Base-by-base conservation (phyloP, 2,797 vertebrate genomes). In the Enteromius fasciolatus region DNA sequence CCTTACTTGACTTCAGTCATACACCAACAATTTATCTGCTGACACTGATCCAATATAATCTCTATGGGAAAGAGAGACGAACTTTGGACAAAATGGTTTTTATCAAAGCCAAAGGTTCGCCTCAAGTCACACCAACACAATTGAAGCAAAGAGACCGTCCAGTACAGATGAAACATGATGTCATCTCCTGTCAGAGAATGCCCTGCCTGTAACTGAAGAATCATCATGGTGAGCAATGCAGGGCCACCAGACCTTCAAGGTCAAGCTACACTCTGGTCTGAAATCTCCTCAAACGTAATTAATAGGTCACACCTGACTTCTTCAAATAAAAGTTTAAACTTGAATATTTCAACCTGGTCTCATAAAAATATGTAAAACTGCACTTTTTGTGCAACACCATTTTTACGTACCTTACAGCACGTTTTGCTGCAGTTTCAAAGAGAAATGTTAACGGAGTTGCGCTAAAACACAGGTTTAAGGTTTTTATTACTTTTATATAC, bases 11-110 rank as follows among this genome's bases (percentile, higher is more conserved):
- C 61, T 77, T 66, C 61, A 52, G 66, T 79, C 64, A 72, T 73
- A 81, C 31, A 73, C 73, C 75, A 73, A 86, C 81, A 78, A 83
- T 84, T 81, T 83, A 81, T 79, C 76, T 52, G 44, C 36, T 64
- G 86, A 78, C 87, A 87, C 48, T 73, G 80, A 87, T 88, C 76
- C 86, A 81, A 85, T 86, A 78, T 77, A 83, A 80, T 59, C 76
- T 81, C 87, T 68, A 59, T 64, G 31, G 46, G 78, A 39, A 78
- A 74, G 39, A 63, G n/a, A 82, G 67, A 72, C 8, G 12, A 66
- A 81, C 41, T 61, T 31, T 36, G 80, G 82, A 46, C 78, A 75
- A 68, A 63, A 78, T 72, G 85, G 86, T 89, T 86, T 39, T 89
- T 59, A 87, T 84, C 87, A 84, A 83, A 59, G 82, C 86, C 74